Conservation (phyloP, 2,797 vertebrate genomes). For the Esox lucius region DNA sequence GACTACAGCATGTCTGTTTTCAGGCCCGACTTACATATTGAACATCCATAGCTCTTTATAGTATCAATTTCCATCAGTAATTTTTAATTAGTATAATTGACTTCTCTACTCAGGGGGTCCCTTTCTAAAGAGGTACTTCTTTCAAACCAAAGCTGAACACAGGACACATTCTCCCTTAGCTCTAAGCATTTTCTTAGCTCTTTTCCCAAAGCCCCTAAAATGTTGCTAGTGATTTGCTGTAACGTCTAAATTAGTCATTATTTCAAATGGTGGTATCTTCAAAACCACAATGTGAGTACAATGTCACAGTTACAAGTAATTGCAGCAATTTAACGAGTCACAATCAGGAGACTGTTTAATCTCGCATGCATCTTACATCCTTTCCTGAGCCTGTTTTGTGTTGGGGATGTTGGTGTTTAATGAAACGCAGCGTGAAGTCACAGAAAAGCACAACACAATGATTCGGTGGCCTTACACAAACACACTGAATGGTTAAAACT, state of each 20-base stretch:
- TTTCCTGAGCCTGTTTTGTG: constrained; percentile 46
- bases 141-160: background rate
- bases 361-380: constrained; percentile 42
- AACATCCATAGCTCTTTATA: background rate
- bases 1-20: background rate
- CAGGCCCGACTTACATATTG: no score
- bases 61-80: background rate
- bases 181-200: background rate
- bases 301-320: constrained; percentile 58
- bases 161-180: background rate
- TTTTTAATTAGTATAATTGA: constrained; percentile 1
- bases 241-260: constrained; percentile 49
- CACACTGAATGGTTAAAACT: constrained; percentile 44
- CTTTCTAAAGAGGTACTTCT: background rate
- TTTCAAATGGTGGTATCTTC: constrained; percentile 51
- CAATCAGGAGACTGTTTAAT: constrained; percentile 61
- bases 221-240: constrained; percentile 41
- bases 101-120: background rate
- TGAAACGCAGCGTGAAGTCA: constrained; percentile 64
- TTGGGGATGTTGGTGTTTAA: constrained; percentile 57
- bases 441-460: constrained; percentile 62
- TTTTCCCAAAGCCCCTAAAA: constrained; percentile 21
- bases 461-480: constrained; percentile 67
- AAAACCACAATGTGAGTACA: constrained; percentile 37
- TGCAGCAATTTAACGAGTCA: constrained; percentile 59